Base-by-base conservation (phyloP, 2,888 invertebrate genomes). In the Acleris laterana region DNA sequence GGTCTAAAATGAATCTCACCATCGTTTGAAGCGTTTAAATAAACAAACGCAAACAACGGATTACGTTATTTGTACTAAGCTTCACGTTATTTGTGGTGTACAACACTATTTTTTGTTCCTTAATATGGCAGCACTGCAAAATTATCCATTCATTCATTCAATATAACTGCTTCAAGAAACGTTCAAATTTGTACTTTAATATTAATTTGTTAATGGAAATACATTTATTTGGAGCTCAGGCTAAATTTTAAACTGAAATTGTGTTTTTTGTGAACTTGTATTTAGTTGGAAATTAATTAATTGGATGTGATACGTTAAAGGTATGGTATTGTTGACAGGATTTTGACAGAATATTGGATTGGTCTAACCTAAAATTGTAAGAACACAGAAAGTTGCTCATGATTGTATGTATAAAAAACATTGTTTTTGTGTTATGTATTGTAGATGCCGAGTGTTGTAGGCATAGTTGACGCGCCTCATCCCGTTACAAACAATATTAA, bases 401-500 rank as follows among this genome's bases (percentile, higher is more conserved):
- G 68, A 73, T 74, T 76, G 73, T 74, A 71, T 70, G 66, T 61
- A 68, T 4, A 38, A 32, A 32, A 32, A 32, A 66, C 67, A 72
- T 69, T 73, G 38, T 55, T 38, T 42, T 17, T 42, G 77, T 81
- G 77, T 77, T 56, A 56, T 65, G 28, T 70, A 74, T 83, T 85
- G 77, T 87, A 92, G 90, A 91, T 93, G 90, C 89, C 90, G 67
- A 89, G 86, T 80, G 78, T 84, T 69, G 77, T 84, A 75, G 85
- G 77, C 75, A 83, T 79, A 81, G 80, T 86, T 71, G 88, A 89
- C 69, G 75, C 77, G 71, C 73, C 84, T 66, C 82, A 81, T 68
- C 78, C 82, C 65, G 75, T 38, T 13, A 38, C 75, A 69, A 88
- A 91, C 72, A 81, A 82, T 72, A 82, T 80, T 63, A 93, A 90